Conservation (phyloP, 35 echinoderm and acorn worm genomes). For the Strongylocentrotus purpuratus region DNA sequence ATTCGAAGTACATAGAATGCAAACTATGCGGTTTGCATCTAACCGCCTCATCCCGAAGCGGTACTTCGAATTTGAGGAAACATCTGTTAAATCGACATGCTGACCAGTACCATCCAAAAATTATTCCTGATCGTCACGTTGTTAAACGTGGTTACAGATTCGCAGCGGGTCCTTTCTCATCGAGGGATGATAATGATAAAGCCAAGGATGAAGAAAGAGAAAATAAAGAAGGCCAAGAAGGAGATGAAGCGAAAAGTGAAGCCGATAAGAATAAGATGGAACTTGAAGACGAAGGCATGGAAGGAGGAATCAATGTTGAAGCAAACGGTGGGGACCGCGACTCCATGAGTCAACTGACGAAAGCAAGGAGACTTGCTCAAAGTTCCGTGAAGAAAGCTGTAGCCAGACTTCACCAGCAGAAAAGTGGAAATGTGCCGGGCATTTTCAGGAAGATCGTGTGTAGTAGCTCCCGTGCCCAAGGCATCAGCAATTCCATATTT, state of each 20-base stretch:
- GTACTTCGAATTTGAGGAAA: slow-evolving; percentile 29
- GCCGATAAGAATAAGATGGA: neutral
- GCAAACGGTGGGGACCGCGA: neutral
- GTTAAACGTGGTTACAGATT: neutral
- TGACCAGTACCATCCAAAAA: neutral
- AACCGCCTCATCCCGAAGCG: slow-evolving; percentile 33
- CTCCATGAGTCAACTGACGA: too few species aligned
- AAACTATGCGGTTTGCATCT: slow-evolving; percentile 20
- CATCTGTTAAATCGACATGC: slow-evolving; percentile 21
- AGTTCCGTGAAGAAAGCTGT: neutral
- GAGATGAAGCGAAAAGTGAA: neutral
- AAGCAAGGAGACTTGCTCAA: neutral
- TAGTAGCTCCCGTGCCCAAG: neutral
- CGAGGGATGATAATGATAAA: neutral
- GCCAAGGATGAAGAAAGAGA: neutral
- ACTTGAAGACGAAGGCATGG: neutral
- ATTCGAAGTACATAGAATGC: neutral
- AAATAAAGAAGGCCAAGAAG: neutral
- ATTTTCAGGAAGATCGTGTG: neutral
- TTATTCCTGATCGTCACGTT: neutral
- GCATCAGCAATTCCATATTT: slow-evolving; percentile 11
- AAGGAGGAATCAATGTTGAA: neutral
- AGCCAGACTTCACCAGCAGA: neutral
- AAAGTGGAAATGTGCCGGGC: neutral
- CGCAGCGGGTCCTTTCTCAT: neutral